These are phyloP conservation scores for Callionymus lyra DNA, from an alignment of 2,113 vertebrate genomes.

Conservation along the genomic window DNA sequence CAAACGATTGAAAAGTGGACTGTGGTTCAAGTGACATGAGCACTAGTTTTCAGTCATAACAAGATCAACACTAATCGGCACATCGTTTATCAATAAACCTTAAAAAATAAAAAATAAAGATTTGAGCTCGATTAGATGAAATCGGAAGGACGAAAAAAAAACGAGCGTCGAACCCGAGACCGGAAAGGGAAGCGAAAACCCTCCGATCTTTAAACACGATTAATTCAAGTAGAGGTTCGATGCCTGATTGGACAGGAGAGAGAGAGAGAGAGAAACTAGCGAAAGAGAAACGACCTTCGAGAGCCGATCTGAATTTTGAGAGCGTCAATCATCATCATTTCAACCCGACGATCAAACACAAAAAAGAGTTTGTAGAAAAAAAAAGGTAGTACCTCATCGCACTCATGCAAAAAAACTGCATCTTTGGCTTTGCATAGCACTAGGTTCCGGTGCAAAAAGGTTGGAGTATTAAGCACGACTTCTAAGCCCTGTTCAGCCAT, in stretches of 20 bases:
- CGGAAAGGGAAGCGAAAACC: slow-evolving; percentile 10
- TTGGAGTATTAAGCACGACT: slow-evolving; percentile 30
- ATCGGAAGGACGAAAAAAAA: no score
- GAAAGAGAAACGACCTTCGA: slow-evolving; percentile 16
- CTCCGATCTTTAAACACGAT: slow-evolving; percentile 42
- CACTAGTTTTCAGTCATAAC: no score
- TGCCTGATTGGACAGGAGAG: slow-evolving; percentile 22
- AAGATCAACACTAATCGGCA: no score
- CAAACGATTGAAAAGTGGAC: slow-evolving; percentile 26
- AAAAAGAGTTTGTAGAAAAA: slow-evolving; percentile 1
- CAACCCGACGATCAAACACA: slow-evolving; percentile 24
- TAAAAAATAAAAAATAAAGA: slow-evolving; percentile 1
- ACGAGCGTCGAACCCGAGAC: no score
- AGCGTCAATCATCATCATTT: slow-evolving; percentile 13
- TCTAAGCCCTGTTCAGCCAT: slow-evolving; percentile 44
- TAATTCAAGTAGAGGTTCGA: slow-evolving; percentile 41
- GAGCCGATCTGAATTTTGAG: slow-evolving; percentile 22
- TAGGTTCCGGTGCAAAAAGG: slow-evolving; percentile 26
- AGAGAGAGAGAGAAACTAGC: slow-evolving; percentile 28
- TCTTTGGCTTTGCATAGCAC: slow-evolving; percentile 56
- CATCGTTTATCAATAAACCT: slow-evolving; percentile 23
- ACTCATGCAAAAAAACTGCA: slow-evolving; percentile 17
- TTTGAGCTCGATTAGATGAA: no score
- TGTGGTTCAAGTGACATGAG: background rate
- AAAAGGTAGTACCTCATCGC: slow-evolving; percentile 13